Percentiles rank a stretch among this genome's conserved stretches.
Evolutionary conservation across 2,113 vertebrate genomes (phyloP).

Genomic region (Cheilinus undulatus): DNA sequence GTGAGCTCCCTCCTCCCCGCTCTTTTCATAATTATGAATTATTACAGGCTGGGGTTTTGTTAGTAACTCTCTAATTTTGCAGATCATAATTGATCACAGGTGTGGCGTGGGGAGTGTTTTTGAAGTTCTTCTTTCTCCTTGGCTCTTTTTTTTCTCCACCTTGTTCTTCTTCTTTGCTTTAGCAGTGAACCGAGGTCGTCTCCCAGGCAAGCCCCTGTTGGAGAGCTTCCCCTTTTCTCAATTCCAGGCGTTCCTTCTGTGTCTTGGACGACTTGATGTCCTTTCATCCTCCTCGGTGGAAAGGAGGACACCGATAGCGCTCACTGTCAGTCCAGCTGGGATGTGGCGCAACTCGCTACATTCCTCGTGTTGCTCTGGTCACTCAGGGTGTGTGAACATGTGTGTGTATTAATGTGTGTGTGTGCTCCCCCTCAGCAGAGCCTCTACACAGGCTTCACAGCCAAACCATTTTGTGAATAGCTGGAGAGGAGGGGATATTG

Average conservation of each 20-base stretch:
- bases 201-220: constrained; percentile 75
- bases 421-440: constrained; percentile 68
- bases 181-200: constrained; percentile 76
- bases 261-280: constrained; percentile 72
- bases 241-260: constrained; percentile 75
- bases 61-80: constrained; percentile 80
- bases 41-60: constrained; percentile 75
- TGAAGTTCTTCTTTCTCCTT: constrained; percentile 56
- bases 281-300: constrained; percentile 80
- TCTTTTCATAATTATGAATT: constrained; percentile 81
- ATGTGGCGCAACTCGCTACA: constrained; percentile 79
- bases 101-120: constrained; percentile 73
- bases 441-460: constrained; percentile 73
- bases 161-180: constrained; percentile 66
- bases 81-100: constrained; percentile 81
- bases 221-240: constrained; percentile 79
- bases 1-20: constrained; percentile 53
- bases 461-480: constrained; percentile 79
- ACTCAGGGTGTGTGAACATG: constrained; percentile 72
- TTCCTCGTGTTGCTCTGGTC: constrained; percentile 82
- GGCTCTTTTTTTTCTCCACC: constrained; percentile 8
- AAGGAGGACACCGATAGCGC: constrained; percentile 76
- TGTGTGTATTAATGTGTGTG: constrained; percentile 44
- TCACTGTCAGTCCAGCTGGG: constrained; percentile 81
- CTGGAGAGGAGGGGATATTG: constrained; percentile 74